These are phyloP conservation scores for Lycaon pictus DNA, from an alignment of 2,113 vertebrate species.

Conservation along the genomic window DNA sequence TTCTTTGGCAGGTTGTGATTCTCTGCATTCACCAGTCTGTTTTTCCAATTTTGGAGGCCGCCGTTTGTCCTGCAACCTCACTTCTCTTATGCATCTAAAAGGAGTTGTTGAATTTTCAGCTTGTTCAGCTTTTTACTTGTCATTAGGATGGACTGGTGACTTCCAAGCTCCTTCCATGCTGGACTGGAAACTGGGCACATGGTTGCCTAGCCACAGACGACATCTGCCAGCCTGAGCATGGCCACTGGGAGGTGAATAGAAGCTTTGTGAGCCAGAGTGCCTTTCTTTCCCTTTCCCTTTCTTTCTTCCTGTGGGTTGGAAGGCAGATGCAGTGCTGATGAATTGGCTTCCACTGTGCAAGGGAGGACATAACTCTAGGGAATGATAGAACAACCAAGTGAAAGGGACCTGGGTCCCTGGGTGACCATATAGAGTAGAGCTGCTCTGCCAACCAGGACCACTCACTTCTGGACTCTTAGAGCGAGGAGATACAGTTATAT, in stretches of 20 bases:
- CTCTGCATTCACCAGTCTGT: not conserved
- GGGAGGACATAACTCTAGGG: not conserved
- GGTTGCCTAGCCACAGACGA: not conserved
- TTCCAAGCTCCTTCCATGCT: not conserved
- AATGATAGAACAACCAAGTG: not conserved
- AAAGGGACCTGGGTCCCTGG: not conserved
- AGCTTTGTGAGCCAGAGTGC: not conserved
- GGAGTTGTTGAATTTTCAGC: not conserved
- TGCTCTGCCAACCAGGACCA: not conserved
- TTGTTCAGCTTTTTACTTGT: not conserved
- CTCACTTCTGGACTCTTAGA: not conserved
- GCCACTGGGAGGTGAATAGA: not conserved
- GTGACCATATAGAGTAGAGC: not conserved
- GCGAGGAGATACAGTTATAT: not conserved
- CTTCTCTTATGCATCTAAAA: not conserved
- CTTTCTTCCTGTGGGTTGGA: not conserved
- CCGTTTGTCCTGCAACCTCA: not conserved
- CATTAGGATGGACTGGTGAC: not conserved
- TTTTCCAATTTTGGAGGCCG: not conserved
- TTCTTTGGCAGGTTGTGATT: not conserved
- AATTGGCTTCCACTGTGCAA: not conserved
- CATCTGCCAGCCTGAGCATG: not conserved
- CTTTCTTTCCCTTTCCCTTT: not conserved
- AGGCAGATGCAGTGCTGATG: not conserved
- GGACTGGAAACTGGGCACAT: not conserved